Evolutionary conservation across 2,113 vertebrate species (phyloP).

Genomic region (Noturus placidus): DNA sequence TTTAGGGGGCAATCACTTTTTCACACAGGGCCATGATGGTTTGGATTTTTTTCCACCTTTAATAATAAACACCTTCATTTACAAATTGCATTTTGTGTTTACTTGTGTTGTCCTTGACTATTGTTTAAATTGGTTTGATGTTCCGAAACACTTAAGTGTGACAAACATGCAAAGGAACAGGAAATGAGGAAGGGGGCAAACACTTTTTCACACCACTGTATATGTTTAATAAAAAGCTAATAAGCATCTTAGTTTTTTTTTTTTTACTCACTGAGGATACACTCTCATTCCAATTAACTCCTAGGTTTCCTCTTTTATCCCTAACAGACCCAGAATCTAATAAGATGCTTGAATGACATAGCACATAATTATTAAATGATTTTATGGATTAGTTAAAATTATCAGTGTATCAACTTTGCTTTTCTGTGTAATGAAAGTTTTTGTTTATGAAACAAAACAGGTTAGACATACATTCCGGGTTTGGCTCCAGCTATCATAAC

Average conservation of each 20-base stretch:
- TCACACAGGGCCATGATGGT: too few relatives aligned
- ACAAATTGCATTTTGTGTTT: too few relatives aligned
- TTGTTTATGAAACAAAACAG: conserved; percentile 4
- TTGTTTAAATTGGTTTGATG: too few relatives aligned
- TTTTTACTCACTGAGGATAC: background rate
- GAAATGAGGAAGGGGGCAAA: too few relatives aligned
- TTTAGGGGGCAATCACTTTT: too few relatives aligned
- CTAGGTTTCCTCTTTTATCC: background rate
- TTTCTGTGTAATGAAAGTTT: background rate
- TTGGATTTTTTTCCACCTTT: too few relatives aligned
- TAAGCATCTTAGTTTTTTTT: background rate
- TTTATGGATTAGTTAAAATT: background rate
- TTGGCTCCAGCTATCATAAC: conserved; percentile 96
- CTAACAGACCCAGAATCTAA: background rate
- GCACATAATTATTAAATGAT: background rate
- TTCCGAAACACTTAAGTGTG: too few relatives aligned
- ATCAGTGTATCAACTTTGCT: too few relatives aligned
- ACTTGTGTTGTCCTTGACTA: too few relatives aligned
- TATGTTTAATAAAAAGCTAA: background rate
- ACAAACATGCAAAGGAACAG: too few relatives aligned
- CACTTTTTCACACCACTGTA: too few relatives aligned
- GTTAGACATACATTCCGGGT: conserved; percentile 88
- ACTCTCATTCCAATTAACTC: background rate
- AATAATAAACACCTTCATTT: too few relatives aligned
- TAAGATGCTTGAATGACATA: background rate